Percentiles rank a stretch among this genome's conserved stretches.
phyloP scores from a whole-genome alignment of 2,113 vertebrate species.

The Lophotis ruficrista region DNA sequence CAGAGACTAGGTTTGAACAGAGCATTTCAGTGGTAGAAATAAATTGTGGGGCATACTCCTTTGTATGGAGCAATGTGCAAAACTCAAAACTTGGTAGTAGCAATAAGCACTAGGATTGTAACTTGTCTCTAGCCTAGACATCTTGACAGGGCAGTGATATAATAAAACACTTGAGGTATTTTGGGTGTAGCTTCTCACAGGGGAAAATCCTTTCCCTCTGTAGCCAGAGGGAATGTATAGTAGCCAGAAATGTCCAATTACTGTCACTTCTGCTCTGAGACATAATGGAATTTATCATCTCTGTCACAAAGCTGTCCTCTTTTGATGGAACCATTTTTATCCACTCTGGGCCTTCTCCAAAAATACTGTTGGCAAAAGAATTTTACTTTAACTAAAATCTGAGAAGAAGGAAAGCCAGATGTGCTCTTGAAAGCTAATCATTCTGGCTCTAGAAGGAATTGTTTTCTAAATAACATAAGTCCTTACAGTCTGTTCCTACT shows the following conservation, averaged over 20 bases:
- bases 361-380: not conserved
- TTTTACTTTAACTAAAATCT: not conserved
- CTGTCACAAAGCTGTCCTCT: not conserved
- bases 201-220: not conserved
- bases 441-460: slow-evolving; percentile 4
- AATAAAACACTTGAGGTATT: not conserved
- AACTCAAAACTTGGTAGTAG: not conserved
- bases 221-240: not conserved
- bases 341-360: not conserved
- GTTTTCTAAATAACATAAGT: slow-evolving; percentile 21
- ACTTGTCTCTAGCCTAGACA: not conserved
- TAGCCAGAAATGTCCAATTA: not conserved
- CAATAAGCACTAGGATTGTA: not conserved
- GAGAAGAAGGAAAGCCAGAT: not conserved
- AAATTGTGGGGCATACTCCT: not conserved
- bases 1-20: not conserved
- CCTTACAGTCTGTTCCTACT: not conserved
- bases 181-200: not conserved
- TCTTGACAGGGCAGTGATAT: not conserved
- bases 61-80: not conserved
- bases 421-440: not conserved
- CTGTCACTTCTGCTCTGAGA: not conserved
- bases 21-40: not conserved
- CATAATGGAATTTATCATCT: not conserved
- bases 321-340: not conserved